Conservation (phyloP, 2,888 invertebrate species). For the Lithosia quadra region DNA sequence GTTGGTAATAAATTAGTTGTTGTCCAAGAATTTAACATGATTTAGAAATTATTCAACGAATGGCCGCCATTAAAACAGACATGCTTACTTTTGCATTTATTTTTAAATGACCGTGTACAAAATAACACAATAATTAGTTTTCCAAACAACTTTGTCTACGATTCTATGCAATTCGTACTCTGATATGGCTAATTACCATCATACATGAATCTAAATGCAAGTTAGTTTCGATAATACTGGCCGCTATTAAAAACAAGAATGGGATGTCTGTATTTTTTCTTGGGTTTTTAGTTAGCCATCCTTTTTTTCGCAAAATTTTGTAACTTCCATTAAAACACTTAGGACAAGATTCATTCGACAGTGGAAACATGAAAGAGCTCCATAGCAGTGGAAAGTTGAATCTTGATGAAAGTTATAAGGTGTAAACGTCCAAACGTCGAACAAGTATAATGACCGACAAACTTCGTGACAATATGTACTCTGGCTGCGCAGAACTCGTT, state of each 20-base stretch:
- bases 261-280: background rate
- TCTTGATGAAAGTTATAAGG: constrained; percentile 12
- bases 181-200: background rate
- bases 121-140: background rate
- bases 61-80: background rate
- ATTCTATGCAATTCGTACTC: background rate
- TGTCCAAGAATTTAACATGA: background rate
- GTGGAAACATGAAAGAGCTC: constrained; percentile 41
- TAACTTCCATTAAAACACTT: background rate
- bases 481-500: background rate
- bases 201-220: too few relatives aligned
- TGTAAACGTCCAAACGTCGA: constrained; percentile 17
- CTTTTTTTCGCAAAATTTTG: background rate
- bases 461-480: background rate
- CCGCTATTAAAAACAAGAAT: background rate
- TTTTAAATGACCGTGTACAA: too few relatives aligned
- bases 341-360: background rate
- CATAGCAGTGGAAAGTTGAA: constrained; percentile 17
- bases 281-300: background rate
- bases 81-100: background rate
- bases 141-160: background rate
- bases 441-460: background rate
- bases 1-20: background rate
- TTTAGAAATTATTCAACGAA: background rate
- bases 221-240: background rate